Evolutionary conservation across 2,888 invertebrate genomes (phyloP), one percentile per base, ranked within the genome.

Genomic region (Nematopogon swammerdamellus): DNA sequence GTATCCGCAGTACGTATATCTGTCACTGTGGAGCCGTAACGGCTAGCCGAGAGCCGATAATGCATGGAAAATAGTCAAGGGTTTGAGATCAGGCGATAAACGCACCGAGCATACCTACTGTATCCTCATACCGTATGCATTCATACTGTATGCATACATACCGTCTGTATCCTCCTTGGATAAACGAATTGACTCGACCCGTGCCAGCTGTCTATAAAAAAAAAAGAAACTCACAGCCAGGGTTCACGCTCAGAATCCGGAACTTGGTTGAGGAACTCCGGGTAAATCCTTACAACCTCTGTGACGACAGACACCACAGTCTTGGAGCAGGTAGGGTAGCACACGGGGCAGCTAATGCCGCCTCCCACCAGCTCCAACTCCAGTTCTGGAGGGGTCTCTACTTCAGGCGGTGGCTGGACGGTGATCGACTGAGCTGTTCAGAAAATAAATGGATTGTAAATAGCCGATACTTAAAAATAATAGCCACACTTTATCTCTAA

Each of bases 281-380:
- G 74, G 52, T 70, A 74, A 6, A 80, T 67, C 43, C 65, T 57
- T 8, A 36, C 11, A 14, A 14, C 14, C 36, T 36, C 36, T 3
- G 36, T 3, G 11, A 36, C 36, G 6, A 14, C 36, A 3, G 36
- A 6, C 11, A 36, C 36, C 44, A 74, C 70, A 0, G 82, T 77
- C 60, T 83, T 82, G 18, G 81, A 80, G 60, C 87, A 87, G 1
- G 83, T 72, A 0, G 87, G 85, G 55, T 81, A 65, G 60, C 87
- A 87, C 63, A 83, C 76, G 0, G 79, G 80, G 57, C 87, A 87
- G 52, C 66, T 64, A 14, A 87, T 71, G 1, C 82, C 83, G 48
- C 84, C 83, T 25, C 80, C 80, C 0, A 74, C 67, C 53, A 80
- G 70, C 18, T 72, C 71, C 49, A 73, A 52, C 53, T 79, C 80